Evolutionary conservation across 2,797 vertebrate species (phyloP).

Genomic region (Valencia hispanica): DNA sequence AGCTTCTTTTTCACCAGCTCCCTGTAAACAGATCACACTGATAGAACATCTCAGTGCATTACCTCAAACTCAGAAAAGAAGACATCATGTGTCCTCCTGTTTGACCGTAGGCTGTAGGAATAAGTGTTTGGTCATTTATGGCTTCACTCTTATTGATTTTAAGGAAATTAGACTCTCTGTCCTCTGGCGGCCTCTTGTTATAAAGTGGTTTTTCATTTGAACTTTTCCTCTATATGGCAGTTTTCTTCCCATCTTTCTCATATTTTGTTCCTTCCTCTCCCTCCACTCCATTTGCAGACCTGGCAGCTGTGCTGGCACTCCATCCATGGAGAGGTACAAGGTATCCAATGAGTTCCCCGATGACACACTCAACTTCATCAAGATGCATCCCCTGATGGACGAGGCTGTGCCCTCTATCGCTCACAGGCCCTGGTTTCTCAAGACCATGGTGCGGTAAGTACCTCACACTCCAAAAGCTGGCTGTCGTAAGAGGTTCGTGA

Average conservation of each 20-base stretch:
- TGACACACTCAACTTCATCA: conserved; percentile 98
- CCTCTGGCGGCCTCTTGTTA: conserved; percentile 8
- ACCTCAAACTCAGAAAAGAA: conserved; percentile 38
- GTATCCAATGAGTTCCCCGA: conserved; percentile 97
- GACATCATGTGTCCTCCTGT: conserved; percentile 42
- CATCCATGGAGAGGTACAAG: conserved; percentile 88
- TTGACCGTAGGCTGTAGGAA: conserved; percentile 42
- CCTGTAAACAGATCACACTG: conserved; percentile 69
- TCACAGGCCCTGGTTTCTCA: conserved; percentile 96
- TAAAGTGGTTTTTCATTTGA: conserved; percentile 39
- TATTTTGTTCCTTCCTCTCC: conserved; percentile 26
- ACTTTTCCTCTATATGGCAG: conserved; percentile 6
- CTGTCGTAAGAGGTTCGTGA: conserved; percentile 34
- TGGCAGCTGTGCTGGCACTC: conserved; percentile 90
- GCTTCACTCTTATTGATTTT: conserved; percentile 53
- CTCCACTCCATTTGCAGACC: conserved; percentile 80
- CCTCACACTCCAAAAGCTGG: conserved; percentile 38
- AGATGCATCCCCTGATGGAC: conserved; percentile 98
- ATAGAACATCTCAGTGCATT: conserved; percentile 49
- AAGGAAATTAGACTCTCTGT: conserved; percentile 45
- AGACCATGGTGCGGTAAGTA: conserved; percentile 97
- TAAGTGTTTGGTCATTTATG: conserved; percentile 52
- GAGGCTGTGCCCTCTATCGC: conserved; percentile 94
- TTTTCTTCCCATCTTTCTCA: conserved; percentile 5
- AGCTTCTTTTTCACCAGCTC: conserved; percentile 71